These are phyloP conservation scores for Mantis religiosa DNA, from an alignment of 2,888 invertebrate species.

Conservation along the genomic window DNA sequence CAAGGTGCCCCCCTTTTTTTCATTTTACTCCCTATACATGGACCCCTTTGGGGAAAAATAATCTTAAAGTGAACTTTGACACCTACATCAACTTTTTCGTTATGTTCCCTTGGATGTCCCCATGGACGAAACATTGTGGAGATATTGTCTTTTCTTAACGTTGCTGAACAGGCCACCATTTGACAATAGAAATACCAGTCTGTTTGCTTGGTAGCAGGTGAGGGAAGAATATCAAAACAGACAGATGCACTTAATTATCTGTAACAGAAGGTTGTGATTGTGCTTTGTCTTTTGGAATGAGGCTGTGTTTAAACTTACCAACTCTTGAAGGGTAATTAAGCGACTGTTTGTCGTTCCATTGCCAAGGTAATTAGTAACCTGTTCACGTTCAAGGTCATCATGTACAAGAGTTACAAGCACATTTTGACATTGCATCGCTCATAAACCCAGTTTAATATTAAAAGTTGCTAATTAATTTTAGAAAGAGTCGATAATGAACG, in stretches of 20 bases:
- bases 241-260: background rate
- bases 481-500: too few species aligned
- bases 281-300: background rate
- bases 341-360: background rate
- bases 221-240: background rate
- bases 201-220: background rate
- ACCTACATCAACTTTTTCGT: too few species aligned
- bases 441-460: background rate
- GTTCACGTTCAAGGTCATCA: background rate
- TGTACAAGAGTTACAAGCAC: background rate
- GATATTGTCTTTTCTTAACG: too few species aligned
- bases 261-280: background rate
- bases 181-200: background rate
- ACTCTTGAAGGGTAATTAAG: background rate
- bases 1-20: too few species aligned
- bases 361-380: background rate
- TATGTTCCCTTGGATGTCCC: too few species aligned
- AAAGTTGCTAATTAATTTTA: too few species aligned
- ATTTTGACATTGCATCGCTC: background rate
- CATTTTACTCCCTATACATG: too few species aligned
- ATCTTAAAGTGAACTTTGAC: too few species aligned
- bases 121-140: too few species aligned
- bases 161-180: too few species aligned
- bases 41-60: too few species aligned
- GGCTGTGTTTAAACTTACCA: background rate